Evolutionary conservation across 1,140 invertebrate species (phyloP).

Genomic region (Bombus pyrosoma): DNA sequence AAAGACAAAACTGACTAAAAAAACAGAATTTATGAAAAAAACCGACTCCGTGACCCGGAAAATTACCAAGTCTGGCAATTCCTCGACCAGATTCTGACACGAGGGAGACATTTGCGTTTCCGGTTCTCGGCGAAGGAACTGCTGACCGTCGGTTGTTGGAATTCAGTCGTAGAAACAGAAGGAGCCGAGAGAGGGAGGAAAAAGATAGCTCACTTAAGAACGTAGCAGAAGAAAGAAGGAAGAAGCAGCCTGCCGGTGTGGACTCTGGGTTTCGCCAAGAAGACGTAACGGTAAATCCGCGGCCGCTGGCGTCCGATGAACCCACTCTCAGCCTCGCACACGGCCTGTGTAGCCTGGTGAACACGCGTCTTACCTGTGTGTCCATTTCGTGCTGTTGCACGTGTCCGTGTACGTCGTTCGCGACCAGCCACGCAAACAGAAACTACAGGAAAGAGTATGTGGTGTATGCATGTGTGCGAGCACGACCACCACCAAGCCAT

Average conservation of each 20-base stretch:
- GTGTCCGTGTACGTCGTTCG: slow-evolving; percentile 34
- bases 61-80: slow-evolving; percentile 3
- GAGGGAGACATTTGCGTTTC: slow-evolving; percentile 31
- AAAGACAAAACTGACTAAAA: background rate
- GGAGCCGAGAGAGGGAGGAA: slow-evolving; percentile 23
- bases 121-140: slow-evolving; percentile 51
- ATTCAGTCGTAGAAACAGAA: slow-evolving; percentile 52
- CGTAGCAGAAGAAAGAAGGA: slow-evolving; percentile 60
- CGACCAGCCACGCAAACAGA: background rate
- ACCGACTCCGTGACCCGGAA: slow-evolving; percentile 26
- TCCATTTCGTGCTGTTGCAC: slow-evolving; percentile 31
- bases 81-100: background rate
- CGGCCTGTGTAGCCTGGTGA: slow-evolving; percentile 52
- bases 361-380: slow-evolving; percentile 25
- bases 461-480: too few relatives aligned
- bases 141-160: slow-evolving; percentile 41
- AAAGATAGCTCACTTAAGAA: slow-evolving; percentile 8
- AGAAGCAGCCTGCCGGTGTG: slow-evolving; percentile 47
- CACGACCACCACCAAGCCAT: background rate
- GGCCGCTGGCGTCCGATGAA: slow-evolving; percentile 82
- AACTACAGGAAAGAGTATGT: background rate
- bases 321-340: slow-evolving; percentile 76
- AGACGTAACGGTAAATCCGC: slow-evolving; percentile 82
- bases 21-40: background rate
- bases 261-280: slow-evolving; percentile 79